These are phyloP conservation scores for Turdus rufiventris DNA, from an alignment of 2,113 vertebrate species.

Conservation along the genomic window DNA sequence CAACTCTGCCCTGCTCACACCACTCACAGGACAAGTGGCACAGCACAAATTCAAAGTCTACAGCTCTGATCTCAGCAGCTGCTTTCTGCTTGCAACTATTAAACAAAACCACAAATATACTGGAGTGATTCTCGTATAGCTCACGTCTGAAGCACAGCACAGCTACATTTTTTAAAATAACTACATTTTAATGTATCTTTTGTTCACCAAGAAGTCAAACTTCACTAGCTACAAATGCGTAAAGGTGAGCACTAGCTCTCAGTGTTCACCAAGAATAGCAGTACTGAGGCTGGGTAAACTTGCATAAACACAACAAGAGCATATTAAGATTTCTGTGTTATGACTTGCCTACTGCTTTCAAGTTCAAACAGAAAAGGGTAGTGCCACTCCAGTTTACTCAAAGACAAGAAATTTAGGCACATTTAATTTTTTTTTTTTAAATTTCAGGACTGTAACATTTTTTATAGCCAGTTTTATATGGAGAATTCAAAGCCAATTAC, in stretches of 20 bases:
- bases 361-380: neutral
- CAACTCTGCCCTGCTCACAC: neutral
- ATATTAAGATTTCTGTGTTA: neutral
- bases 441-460: neutral
- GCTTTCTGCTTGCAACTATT: neutral
- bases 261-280: neutral
- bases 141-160: neutral
- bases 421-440: neutral
- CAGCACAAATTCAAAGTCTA: neutral
- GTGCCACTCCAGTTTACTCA: neutral
- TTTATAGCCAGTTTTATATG: fast-evolving
- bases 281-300: neutral
- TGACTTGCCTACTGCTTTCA: neutral
- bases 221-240: neutral
- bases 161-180: neutral
- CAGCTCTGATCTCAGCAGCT: neutral
- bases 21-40: neutral
- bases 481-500: neutral
- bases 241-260: neutral
- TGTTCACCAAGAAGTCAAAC: neutral
- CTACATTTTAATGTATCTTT: neutral
- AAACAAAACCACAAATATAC: neutral
- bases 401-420: neutral
- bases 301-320: neutral
- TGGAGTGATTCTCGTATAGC: neutral